Base-by-base conservation (phyloP, 2,113 vertebrate species). In the Tretioscincus oriximinensis region DNA sequence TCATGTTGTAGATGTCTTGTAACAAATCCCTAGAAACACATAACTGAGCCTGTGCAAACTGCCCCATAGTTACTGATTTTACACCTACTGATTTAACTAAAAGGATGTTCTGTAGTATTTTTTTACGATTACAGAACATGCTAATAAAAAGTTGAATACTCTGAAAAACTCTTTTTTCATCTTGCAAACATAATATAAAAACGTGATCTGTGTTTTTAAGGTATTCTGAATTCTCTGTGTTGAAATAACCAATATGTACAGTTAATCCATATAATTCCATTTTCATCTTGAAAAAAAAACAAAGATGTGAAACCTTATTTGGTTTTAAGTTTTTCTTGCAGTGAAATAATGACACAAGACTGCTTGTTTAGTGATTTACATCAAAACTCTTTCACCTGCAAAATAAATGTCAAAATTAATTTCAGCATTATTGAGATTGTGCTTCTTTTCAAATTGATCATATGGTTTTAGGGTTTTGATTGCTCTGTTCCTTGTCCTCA, bases 401-500 rank as follows among this genome's bases (percentile, higher is more conserved):
- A 1, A 61, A 31, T 49, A 81, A 14, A 54, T 29, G 31, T 41
- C 54, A 22, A 26, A 74, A 22, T 77, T 35, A 72, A 73, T 85
- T 9, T 76, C 7, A 7, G 76, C 84, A 28, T 54, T 16, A 45
- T 61, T 22, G 77, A 79, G 63, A 26, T 22, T 74, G 24, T 58
- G 20, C 22, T 28, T 28, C 16, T 79, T 73, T 87, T 81, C 51
- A 18, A 14, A 58, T 58, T 73, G 5, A 80, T 35, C 78, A 11
- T 20, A 3, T 74, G 41, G 10, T 58, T 87, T 73, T 91, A 99
- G 98, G 97, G 95, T 76, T 78, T 77, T 73, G 87, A 95, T 73
- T 99, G 98, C 87, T 97, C 97, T 12, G 87, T 87, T 20, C 89
- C 95, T 1, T 99, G 98, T 87, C 92, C 95, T 10, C 76, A 76